Evolutionary conservation across 2,888 invertebrate species (phyloP).

Genomic region (Yponomeuta cagnagella): DNA sequence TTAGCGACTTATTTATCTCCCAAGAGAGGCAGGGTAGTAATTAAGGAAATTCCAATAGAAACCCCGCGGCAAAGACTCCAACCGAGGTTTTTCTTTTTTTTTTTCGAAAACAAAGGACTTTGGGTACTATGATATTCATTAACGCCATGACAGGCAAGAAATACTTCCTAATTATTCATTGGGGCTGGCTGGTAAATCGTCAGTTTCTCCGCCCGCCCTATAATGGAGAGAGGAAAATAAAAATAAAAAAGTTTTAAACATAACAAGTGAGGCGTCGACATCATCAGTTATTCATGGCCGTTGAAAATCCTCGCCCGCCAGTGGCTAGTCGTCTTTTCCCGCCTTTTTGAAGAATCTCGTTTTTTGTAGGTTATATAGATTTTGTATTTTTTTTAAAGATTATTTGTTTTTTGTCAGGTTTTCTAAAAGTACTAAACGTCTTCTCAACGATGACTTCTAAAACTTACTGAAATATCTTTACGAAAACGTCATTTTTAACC

Average conservation of each 20-base stretch:
- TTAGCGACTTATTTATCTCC: slow-evolving; percentile 66
- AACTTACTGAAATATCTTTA: no score
- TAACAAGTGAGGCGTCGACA: slow-evolving; percentile 62
- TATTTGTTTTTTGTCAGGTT: neutral
- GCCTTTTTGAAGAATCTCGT: slow-evolving; percentile 18
- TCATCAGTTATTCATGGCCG: slow-evolving; percentile 63
- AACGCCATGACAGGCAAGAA: slow-evolving; percentile 68
- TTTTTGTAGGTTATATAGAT: slow-evolving; percentile 15
- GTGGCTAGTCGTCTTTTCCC: neutral
- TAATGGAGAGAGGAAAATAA: slow-evolving; percentile 64
- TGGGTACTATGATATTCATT: slow-evolving; percentile 67
- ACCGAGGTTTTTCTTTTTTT: slow-evolving; percentile 29
- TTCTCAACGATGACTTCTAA: no score
- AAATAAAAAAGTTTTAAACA: slow-evolving; percentile 55
- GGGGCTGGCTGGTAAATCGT: slow-evolving; percentile 59
- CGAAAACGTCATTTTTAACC: no score
- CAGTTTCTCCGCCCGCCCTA: slow-evolving; percentile 44
- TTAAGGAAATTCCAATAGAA: slow-evolving; percentile 58
- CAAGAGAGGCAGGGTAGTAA: slow-evolving; percentile 44
- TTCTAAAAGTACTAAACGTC: no score
- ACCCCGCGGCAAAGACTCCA: slow-evolving; percentile 27
- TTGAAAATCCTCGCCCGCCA: slow-evolving; percentile 42
- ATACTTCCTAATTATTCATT: slow-evolving; percentile 71
- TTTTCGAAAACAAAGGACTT: slow-evolving; percentile 12
- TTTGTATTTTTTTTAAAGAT: slow-evolving; percentile 1